Base-by-base conservation (phyloP, 2,888 invertebrate genomes). In the Phymatocera aterrima region DNA sequence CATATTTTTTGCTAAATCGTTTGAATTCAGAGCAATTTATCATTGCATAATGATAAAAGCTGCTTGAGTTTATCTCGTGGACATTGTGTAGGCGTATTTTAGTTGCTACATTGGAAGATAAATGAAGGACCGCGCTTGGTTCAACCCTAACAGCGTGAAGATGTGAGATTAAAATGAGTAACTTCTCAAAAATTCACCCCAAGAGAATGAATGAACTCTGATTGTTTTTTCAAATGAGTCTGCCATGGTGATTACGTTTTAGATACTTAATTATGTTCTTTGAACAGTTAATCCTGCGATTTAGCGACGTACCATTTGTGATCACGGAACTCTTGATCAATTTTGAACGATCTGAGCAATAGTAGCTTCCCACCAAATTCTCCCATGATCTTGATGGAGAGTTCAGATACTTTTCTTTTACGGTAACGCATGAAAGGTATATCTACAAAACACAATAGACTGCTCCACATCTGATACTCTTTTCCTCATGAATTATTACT, bases 301-400 rank as follows among this genome's bases (percentile, higher is more conserved):
- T n/a, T n/a, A n/a, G n/a, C n/a, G 51, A 51, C 18, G 34, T 8
- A 31, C 34, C n/a, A 21, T 64, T 24, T 21, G 21, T 43, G 65
- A 24, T 43, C 10, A 65, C 43, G 40, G 24, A 65, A 65, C 43
- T 65, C 43, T 43, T 43, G 65, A 65, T 65, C 43, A 43, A 65
- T n/a, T n/a, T n/a, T n/a, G n/a, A n/a, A n/a, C n/a, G n/a, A n/a
- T n/a, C n/a, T n/a, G n/a, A n/a, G n/a, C n/a, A n/a, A n/a, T n/a
- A n/a, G n/a, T n/a, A n/a, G n/a, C n/a, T n/a, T 43, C 21, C 3
- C 43, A 15, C 15, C 21, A 28, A 65, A 65, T 65, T 5, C 3
- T 43, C 24, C 24, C 21, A 3, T 1, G 12, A 43, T 43, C 43
- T 37, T 43, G 37, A 24, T 43, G 10, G 15, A 5, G 37, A n/a